Conservation (phyloP, 2,797 vertebrate species). For the Gymnodraco acuticeps region DNA sequence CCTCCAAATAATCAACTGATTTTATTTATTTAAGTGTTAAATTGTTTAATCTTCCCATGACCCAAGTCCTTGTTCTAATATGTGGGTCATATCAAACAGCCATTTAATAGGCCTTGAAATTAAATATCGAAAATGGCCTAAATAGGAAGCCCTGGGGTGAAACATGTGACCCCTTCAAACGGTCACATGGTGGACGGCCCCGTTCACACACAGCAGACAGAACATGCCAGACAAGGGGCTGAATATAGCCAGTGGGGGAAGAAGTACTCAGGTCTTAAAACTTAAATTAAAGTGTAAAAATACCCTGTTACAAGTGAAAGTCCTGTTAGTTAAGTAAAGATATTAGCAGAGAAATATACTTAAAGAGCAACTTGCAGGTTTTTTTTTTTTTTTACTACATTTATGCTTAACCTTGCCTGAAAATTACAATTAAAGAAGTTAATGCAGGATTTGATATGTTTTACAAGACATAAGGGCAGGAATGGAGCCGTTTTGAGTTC, state of each 20-base stretch:
- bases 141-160: conserved; percentile 21
- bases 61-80: background rate
- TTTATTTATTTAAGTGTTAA: background rate
- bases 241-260: conserved; percentile 1
- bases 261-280: too few species aligned
- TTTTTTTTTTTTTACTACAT: too few species aligned
- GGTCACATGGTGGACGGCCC: conserved; percentile 66
- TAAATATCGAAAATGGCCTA: background rate
- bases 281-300: too few species aligned
- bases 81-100: background rate
- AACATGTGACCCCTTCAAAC: conserved; percentile 11
- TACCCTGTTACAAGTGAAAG: too few species aligned
- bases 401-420: too few species aligned
- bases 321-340: too few species aligned
- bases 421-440: too few species aligned
- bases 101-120: background rate
- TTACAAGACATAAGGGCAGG: too few species aligned
- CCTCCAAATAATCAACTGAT: conserved; percentile 21
- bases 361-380: too few species aligned
- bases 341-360: too few species aligned
- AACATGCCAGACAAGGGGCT: conserved; percentile 8
- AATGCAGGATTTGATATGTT: too few species aligned
- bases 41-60: background rate
- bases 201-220: conserved; percentile 38
- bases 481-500: too few species aligned